phyloP scores from a whole-genome alignment of 2,113 vertebrate genomes.

The Parus major region DNA sequence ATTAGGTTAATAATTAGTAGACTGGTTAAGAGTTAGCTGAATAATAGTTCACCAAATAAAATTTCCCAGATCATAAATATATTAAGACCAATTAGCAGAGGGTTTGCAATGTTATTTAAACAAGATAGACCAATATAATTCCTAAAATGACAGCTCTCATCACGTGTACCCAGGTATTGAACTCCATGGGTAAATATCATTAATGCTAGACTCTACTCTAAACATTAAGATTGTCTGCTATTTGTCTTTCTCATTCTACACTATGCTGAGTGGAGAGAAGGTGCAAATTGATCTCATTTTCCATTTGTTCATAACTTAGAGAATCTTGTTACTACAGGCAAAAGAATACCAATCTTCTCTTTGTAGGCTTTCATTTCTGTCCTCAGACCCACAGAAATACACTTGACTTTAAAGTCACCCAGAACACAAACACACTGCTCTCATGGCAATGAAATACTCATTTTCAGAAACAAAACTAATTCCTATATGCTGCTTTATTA shows the following conservation, averaged over 20 bases:
- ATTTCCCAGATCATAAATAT: background rate
- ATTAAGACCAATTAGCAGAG: background rate
- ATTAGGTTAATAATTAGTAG: background rate
- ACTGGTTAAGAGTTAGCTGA: background rate
- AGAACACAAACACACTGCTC: background rate
- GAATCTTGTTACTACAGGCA: background rate
- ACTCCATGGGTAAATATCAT: background rate
- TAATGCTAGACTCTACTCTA: background rate
- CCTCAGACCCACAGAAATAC: background rate
- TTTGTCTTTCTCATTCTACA: background rate
- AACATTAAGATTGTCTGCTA: background rate
- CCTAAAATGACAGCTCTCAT: background rate
- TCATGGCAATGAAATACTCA: background rate
- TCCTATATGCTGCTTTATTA: background rate
- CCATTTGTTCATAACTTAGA: background rate
- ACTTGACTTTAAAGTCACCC: background rate
- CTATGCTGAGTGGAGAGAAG: background rate
- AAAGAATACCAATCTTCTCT: background rate
- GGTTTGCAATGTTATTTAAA: background rate
- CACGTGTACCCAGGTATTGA: background rate
- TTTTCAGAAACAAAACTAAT: conserved; percentile 1
- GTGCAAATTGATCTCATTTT: background rate
- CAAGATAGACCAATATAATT: background rate
- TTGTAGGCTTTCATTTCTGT: background rate
- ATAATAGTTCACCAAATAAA: background rate